phyloP scores from a whole-genome alignment of 2,797 vertebrate species.

The Platyrinchus mystaceus region DNA sequence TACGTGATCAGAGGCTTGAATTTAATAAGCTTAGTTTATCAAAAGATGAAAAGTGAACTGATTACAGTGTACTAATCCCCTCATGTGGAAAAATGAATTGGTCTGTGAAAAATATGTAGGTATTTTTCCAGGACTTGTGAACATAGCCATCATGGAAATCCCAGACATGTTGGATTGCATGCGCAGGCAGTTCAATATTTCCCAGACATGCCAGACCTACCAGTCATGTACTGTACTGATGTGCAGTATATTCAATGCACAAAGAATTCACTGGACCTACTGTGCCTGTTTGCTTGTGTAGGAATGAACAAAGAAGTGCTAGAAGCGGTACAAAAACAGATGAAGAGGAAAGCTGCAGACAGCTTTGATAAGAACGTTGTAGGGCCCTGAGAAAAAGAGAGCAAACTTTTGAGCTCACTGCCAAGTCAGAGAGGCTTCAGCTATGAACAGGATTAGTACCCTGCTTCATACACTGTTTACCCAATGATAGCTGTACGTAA shows the following conservation, averaged over 20 bases:
- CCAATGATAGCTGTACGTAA: neutral
- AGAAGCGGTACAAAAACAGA: constrained; percentile 64
- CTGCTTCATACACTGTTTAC: neutral
- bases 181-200: constrained; percentile 51
- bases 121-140: constrained; percentile 52
- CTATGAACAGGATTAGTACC: neutral
- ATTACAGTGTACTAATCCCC: constrained; percentile 22
- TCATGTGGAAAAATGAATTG: constrained; percentile 38
- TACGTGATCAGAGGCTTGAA: neutral
- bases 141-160: constrained; percentile 52
- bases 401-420: constrained; percentile 41
- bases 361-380: constrained; percentile 60
- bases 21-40: constrained; percentile 32
- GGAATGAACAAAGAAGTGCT: constrained; percentile 55
- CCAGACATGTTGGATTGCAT: constrained; percentile 57
- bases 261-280: constrained; percentile 65
- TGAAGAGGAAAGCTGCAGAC: constrained; percentile 31
- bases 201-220: constrained; percentile 58
- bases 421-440: constrained; percentile 5
- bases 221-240: constrained; percentile 41
- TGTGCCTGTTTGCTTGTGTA: constrained; percentile 54
- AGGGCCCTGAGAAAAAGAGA: constrained; percentile 52
- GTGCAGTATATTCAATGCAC: constrained; percentile 61
- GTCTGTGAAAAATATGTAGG: constrained; percentile 30
- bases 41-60: constrained; percentile 45